Evolutionary conservation across 53 echinoderm and acorn worm species (phyloP).

Genomic region (Zoroaster sp.): DNA sequence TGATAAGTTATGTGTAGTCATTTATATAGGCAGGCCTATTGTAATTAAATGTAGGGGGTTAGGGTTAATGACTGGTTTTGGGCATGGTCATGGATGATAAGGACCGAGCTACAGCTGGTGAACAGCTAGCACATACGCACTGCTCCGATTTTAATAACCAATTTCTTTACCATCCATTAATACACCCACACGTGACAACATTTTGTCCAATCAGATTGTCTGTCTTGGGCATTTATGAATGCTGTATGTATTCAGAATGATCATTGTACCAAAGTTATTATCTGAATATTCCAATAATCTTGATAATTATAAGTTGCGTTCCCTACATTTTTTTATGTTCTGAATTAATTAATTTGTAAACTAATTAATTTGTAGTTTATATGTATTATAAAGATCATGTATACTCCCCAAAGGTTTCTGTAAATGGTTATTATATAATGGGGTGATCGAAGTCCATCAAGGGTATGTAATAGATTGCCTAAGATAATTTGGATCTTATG

Average conservation of each 20-base stretch:
- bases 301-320: neutral
- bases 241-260: neutral
- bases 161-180: too few relatives aligned
- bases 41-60: too few relatives aligned
- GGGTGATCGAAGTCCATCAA: neutral
- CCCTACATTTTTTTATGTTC: neutral
- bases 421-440: neutral
- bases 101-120: too few relatives aligned
- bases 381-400: neutral
- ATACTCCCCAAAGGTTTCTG: slow-evolving; percentile 5
- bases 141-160: too few relatives aligned
- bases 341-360: neutral
- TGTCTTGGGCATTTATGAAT: neutral
- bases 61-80: too few relatives aligned
- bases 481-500: neutral
- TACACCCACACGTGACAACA: too few relatives aligned
- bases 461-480: too few relatives aligned
- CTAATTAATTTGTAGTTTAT: slow-evolving; percentile 18
- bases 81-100: too few relatives aligned
- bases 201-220: too few relatives aligned
- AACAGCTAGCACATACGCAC: too few relatives aligned
- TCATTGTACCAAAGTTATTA: neutral
- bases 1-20: too few relatives aligned
- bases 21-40: too few relatives aligned
- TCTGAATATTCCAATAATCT: neutral